phyloP scores from a whole-genome alignment of 2,888 invertebrate genomes.

The Pantelozetes paolii region DNA sequence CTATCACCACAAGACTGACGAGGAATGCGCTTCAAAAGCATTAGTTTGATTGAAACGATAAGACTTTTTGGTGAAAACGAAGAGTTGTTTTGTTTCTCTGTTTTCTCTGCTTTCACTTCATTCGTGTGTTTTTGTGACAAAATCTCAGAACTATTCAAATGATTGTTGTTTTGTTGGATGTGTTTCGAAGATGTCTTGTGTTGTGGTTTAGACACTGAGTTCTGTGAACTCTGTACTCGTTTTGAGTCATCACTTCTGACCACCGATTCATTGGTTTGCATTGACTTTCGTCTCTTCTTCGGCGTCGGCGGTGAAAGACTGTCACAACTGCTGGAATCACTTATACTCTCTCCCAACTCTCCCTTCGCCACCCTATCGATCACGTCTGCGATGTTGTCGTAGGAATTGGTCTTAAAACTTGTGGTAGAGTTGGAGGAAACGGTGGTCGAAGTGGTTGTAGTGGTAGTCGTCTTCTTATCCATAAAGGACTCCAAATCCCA shows the following conservation, averaged over 20 bases:
- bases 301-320: constrained; percentile 29
- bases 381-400: constrained; percentile 32
- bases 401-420: background rate
- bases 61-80: constrained; percentile 35
- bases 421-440: background rate
- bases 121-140: constrained; percentile 13
- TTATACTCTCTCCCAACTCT: constrained; percentile 34
- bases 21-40: constrained; percentile 38
- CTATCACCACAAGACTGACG: constrained; percentile 13
- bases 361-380: constrained; percentile 41
- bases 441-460: constrained; percentile 18
- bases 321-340: constrained; percentile 11
- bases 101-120: constrained; percentile 23
- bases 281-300: constrained; percentile 36
- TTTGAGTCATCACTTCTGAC: background rate
- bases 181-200: background rate
- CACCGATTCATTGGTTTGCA: constrained; percentile 21
- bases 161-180: background rate
- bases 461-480: constrained; percentile 35
- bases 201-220: background rate
- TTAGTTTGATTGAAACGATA: constrained; percentile 39
- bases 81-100: constrained; percentile 2
- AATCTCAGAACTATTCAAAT: background rate
- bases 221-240: constrained; percentile 10
- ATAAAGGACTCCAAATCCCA: constrained; percentile 40